Base-by-base conservation (phyloP, 2,113 vertebrate genomes). In the Elgaria multicarinata region DNA sequence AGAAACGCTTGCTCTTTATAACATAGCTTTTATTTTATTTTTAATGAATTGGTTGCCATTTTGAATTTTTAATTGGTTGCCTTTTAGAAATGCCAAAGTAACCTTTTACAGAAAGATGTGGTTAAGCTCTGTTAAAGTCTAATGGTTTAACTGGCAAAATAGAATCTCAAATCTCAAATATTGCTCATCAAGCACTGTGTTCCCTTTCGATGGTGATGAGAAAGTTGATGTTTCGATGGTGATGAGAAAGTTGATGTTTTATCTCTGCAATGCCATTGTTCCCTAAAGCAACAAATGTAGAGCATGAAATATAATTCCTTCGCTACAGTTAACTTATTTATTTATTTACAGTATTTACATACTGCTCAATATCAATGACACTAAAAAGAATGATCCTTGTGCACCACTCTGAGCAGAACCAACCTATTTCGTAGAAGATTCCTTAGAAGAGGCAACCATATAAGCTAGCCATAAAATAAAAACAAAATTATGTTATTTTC, bases 101-200 rank as follows among this genome's bases (percentile, higher is more conserved):
- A 74, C 16, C n/a, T 90, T n/a, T 0, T 1, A 0, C 3, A 13
- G 0, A 42, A 42, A 24, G n/a, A 76, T 44, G 53, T 26, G 44
- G 26, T 42, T 44, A 91, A 87, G 81, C 33, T 83, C 20, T 64
- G 55, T 36, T 0, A 26, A 26, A 1, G 44, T 0, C 0, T 8
- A 6, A 6, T 74, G 50, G 53, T 88, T 91, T 84, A 87, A 58
- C 10, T 62, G 31, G 78, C 39, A 42, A 91, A 93, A 91, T 2
- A 58, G 46, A 42, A 92, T 74, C 33, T 44, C 33, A 44, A 42
- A 92, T 74, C 33, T 44, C 33, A 44, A 85, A 26, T 13, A 42
- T 9, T 86, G 87, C 10, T 78, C 31, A 44, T 1, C 0, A 55
- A 20, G 33, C 16, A 44, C 5, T n/a, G 9, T 16, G 28, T 33